Evolutionary conservation across 53 echinoderm and acorn worm species (phyloP), one percentile per base, ranked within the genome.

Genomic region (Hippasteria phrygiana): DNA sequence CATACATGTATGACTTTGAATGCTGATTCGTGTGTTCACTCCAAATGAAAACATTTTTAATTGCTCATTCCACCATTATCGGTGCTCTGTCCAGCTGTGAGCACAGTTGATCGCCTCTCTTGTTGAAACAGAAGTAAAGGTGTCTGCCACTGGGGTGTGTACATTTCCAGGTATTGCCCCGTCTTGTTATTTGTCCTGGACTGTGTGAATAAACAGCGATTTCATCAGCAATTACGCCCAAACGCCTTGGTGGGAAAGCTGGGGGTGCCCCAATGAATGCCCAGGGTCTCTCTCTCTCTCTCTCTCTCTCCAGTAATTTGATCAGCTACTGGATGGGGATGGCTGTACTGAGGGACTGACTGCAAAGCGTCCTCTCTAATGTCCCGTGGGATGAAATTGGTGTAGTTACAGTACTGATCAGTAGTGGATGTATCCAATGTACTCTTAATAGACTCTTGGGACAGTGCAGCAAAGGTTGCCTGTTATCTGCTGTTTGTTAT

Each of bases 201-300:
- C 27, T 81, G 65, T 81, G 64, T 17, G 64, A 43, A 81, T 81
- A 65, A 81, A 81, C 64, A 81, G 43, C 63, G 43, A 81, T 81
- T 81, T 46, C 65, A 65, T 81, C 63, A 37, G 81, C 81, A 81
- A 81, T 81, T 81, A 81, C 81, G 31, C 45, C 26, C 4, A 59
- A 27, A 36, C 65, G 43, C 14, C 63, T 24, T 35, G 62, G 55
- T 62, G 63, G 62, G 37, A 9, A 38, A 13, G 22, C 34, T 18
- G 72, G 22, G 64, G 43, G 55, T 81, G 63, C 81, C 64, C 81
- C 41, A 81, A 81, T 45, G 65, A 81, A 81, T 43, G 37, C 28
- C 29, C 41, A 43, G 72, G 72, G 72, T 72, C 37, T 72, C 40
- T 22, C 18, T 11, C 33, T 14, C 32, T 31, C 66, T 32, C 42